Evolutionary conservation across 2,113 vertebrate genomes (phyloP).

Genomic region (Leptobrachium ailaonicum): DNA sequence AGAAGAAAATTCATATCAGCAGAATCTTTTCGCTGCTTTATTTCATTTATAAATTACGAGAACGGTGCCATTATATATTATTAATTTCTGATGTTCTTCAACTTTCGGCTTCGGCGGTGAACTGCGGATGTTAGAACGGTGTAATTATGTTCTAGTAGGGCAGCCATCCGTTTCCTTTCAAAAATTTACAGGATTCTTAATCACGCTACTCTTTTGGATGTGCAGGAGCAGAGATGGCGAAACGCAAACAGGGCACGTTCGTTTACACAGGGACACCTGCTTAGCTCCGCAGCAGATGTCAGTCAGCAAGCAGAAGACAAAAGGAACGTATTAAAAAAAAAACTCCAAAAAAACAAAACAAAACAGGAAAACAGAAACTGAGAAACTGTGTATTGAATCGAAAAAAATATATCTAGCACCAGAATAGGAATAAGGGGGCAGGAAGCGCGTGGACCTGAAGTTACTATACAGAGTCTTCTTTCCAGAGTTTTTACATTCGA

Average conservation of each 20-base stretch:
- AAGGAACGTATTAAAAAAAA: conserved; percentile 57
- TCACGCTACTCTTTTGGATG: conserved; percentile 98
- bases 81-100: conserved; percentile 94
- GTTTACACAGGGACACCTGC: conserved; percentile 99
- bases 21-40: conserved; percentile 89
- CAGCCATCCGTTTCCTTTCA: conserved; percentile 99
- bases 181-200: conserved; percentile 99
- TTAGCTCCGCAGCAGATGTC: conserved; percentile 99
- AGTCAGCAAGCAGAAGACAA: conserved; percentile 91
- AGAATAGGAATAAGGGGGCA: conserved; percentile 51
- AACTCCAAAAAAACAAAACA: conserved; percentile 61
- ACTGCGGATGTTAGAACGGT: conserved; percentile 92
- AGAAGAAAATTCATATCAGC: conserved; percentile 82
- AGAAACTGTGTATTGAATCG: conserved; percentile 58
- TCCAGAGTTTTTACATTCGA: no score
- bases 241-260: conserved; percentile 98
- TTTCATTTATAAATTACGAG: conserved; percentile 99
- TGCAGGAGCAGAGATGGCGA: conserved; percentile 87
- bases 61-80: conserved; percentile 98
- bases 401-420: conserved; percentile 52
- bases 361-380: conserved; percentile 56
- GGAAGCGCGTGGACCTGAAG: conserved; percentile 3
- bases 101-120: conserved; percentile 79
- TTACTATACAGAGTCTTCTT: neutral
- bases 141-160: conserved; percentile 99